These are phyloP conservation scores for Atlantisia rogersi DNA, from an alignment of 2,113 vertebrate genomes.

Conservation along the genomic window DNA sequence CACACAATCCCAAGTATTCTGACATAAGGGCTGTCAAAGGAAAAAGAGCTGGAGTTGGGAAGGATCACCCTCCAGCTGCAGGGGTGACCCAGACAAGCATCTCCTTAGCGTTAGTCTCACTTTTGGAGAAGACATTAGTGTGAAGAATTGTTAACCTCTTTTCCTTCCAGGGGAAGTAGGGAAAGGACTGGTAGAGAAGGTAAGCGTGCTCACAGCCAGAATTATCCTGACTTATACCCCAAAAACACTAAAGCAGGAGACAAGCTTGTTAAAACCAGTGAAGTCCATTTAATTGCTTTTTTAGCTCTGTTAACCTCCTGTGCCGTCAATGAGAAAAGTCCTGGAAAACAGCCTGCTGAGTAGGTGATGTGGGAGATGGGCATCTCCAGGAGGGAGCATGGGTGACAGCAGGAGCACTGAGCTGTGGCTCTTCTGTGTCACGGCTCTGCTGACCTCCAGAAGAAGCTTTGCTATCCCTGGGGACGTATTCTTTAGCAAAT, in stretches of 20 bases:
- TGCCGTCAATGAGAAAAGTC: not conserved
- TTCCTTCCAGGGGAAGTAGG: not conserved
- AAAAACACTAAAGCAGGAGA: not conserved
- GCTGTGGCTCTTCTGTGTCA: not conserved
- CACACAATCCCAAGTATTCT: not conserved
- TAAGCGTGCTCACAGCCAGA: not conserved
- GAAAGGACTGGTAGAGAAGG: not conserved
- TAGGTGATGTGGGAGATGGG: not conserved
- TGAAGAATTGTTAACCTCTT: not conserved
- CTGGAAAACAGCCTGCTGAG: not conserved
- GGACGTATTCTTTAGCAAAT: fast-evolving
- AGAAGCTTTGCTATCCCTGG: not conserved
- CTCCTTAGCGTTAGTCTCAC: not conserved
- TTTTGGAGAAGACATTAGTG: not conserved
- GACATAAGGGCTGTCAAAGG: not conserved
- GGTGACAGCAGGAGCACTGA: not conserved
- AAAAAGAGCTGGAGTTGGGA: not conserved
- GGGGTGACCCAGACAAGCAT: not conserved
- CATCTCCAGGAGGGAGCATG: not conserved
- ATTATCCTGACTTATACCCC: not conserved
- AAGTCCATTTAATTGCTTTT: not conserved
- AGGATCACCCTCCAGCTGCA: not conserved
- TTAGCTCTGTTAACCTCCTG: not conserved
- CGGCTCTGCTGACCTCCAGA: not conserved
- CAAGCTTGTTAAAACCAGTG: not conserved